Evolutionary conservation across 2,797 vertebrate species (phyloP).

Genomic region (Crenuchus spilurus): DNA sequence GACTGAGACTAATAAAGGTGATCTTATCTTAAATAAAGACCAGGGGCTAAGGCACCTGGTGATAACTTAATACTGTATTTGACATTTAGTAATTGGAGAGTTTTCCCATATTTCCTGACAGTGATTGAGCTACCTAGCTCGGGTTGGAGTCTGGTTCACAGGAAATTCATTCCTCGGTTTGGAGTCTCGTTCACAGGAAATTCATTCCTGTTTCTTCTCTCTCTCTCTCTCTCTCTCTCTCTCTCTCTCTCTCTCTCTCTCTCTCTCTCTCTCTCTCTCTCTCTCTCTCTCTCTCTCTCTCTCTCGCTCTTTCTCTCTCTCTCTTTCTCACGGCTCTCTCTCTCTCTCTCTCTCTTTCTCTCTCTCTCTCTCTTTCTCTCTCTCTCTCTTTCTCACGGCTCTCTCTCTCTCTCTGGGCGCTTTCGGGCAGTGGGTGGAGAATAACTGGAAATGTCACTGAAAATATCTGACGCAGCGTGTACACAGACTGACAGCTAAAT

Average conservation of each 20-base stretch:
- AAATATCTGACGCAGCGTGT: conserved; percentile 35
- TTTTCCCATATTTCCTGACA: too few species aligned
- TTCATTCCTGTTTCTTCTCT: background rate
- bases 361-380: background rate
- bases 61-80: too few species aligned
- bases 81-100: too few species aligned
- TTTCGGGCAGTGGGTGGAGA: conserved; percentile 55
- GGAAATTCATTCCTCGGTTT: background rate
- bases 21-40: too few species aligned
- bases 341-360: background rate
- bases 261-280: too few species aligned
- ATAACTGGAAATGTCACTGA: conserved; percentile 56
- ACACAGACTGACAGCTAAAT: conserved; percentile 33
- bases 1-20: too few species aligned
- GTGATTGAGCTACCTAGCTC: background rate
- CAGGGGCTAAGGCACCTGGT: too few species aligned
- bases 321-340: background rate
- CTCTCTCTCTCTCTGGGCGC: background rate
- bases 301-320: too few species aligned
- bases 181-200: background rate
- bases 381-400: background rate
- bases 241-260: background rate
- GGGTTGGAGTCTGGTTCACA: background rate
- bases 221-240: background rate
- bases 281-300: background rate